Evolutionary conservation across 2,113 vertebrate species (phyloP).

Genomic region (Australoheros scitulus): DNA sequence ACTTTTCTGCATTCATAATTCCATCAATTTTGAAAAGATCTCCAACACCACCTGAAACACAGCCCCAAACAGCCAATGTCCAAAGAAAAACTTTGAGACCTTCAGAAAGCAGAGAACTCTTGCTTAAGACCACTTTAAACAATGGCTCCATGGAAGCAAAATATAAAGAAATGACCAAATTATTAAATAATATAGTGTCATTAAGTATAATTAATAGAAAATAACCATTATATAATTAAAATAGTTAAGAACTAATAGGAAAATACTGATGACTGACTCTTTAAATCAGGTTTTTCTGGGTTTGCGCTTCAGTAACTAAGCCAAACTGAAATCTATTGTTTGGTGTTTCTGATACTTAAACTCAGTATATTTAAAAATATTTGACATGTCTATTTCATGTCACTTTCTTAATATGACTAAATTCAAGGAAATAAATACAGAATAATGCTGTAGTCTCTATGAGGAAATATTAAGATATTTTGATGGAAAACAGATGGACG

Average conservation of each 20-base stretch:
- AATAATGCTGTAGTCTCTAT: neutral
- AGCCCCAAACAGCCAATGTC: too few relatives aligned
- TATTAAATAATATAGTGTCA: neutral
- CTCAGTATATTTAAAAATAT: neutral
- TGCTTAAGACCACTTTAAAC: too few relatives aligned
- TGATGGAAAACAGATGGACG: neutral
- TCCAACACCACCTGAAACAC: neutral
- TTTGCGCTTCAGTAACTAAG: too few relatives aligned
- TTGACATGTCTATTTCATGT: neutral
- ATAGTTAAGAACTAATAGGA: too few relatives aligned
- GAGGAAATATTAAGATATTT: neutral
- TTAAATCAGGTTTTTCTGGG: too few relatives aligned
- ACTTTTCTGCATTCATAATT: neutral
- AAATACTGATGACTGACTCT: too few relatives aligned
- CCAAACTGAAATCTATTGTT: neutral
- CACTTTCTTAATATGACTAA: neutral
- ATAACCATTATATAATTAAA: neutral
- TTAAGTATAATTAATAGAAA: neutral
- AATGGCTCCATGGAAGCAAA: too few relatives aligned
- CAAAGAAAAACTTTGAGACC: too few relatives aligned
- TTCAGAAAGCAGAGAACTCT: too few relatives aligned
- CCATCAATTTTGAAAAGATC: neutral
- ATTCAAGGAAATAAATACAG: neutral
- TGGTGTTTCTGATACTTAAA: neutral
- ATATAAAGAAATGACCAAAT: too few relatives aligned